A percentile compares a stretch with the other conserved stretches of the same genome.
These are phyloP conservation scores for Ligdia adustata DNA, from an alignment of 2,888 invertebrate species.

Conservation along the genomic window DNA sequence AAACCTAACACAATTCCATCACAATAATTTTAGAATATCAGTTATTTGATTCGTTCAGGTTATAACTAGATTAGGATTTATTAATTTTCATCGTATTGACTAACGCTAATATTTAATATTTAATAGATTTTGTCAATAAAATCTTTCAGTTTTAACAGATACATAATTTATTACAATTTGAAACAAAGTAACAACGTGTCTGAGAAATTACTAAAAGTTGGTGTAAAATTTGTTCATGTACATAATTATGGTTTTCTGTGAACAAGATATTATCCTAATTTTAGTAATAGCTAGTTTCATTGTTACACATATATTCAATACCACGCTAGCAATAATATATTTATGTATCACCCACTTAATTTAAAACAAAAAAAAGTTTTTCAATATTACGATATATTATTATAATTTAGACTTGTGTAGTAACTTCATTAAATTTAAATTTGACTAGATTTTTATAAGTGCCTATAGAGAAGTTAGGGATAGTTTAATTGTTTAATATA, in stretches of 20 bases:
- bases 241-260: not conserved
- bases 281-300: conserved; percentile 2
- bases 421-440: conserved; percentile 64
- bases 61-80: conserved; percentile 34
- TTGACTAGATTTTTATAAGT: conserved; percentile 78
- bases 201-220: conserved; percentile 4
- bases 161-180: conserved; percentile 1
- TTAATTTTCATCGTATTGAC: conserved; percentile 27
- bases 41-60: conserved; percentile 77
- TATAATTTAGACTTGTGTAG: conserved; percentile 49
- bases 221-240: no score
- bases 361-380: conserved; percentile 43
- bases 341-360: conserved; percentile 14
- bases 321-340: conserved; percentile 1
- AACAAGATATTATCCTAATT: not conserved
- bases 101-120: conserved; percentile 38
- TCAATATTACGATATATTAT: no score
- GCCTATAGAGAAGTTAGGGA: conserved; percentile 50
- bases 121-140: conserved; percentile 80
- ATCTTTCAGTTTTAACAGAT: conserved; percentile 73
- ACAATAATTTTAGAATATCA: conserved; percentile 83
- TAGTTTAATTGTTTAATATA: conserved; percentile 35
- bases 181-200: not conserved
- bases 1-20: conserved; percentile 81
- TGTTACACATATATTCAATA: not conserved